Conservation (phyloP, 2,113 vertebrate species). For the Scophthalmus maximus region DNA sequence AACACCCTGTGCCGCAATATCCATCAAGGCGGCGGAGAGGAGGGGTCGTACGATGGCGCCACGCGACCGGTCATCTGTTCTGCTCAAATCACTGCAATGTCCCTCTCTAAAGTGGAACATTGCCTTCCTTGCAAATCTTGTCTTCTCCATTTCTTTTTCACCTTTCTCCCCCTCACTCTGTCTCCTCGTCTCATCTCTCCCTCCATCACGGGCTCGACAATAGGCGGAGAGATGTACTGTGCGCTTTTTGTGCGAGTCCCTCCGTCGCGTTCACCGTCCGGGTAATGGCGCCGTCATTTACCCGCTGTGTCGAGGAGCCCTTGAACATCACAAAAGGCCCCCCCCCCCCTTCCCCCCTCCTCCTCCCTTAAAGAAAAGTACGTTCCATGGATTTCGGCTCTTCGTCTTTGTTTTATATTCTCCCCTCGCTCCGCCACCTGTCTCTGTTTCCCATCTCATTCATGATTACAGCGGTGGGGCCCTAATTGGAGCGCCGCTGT, state of each 20-base stretch:
- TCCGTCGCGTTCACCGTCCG: conserved; percentile 50
- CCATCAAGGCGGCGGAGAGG: conserved; percentile 19
- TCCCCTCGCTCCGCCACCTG: neutral
- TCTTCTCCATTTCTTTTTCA: conserved; percentile 12
- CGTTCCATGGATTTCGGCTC: neutral
- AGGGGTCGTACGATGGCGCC: conserved; percentile 28
- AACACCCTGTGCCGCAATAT: conserved; percentile 22
- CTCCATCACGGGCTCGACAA: conserved; percentile 37
- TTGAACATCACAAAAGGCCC: conserved; percentile 18
- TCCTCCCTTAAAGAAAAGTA: conserved; percentile 19
- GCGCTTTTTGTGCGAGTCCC: conserved; percentile 27
- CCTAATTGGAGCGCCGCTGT: conserved; percentile 53
- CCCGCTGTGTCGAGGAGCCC: conserved; percentile 28
- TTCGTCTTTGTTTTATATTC: neutral
- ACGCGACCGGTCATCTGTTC: conserved; percentile 23
- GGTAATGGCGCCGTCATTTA: conserved; percentile 65
- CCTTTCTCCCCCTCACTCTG: neutral
- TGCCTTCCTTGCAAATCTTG: conserved; percentile 12
- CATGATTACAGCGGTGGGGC: conserved; percentile 3
- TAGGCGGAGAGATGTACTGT: conserved; percentile 54
- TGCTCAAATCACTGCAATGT: conserved; percentile 49
- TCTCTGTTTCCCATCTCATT: conserved; percentile 15
- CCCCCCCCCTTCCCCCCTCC: conserved; percentile 20
- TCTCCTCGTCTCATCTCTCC: neutral
- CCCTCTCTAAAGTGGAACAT: conserved; percentile 25